phyloP scores from a whole-genome alignment of 2,888 invertebrate genomes.

The Ornithoptera alexandrae region DNA sequence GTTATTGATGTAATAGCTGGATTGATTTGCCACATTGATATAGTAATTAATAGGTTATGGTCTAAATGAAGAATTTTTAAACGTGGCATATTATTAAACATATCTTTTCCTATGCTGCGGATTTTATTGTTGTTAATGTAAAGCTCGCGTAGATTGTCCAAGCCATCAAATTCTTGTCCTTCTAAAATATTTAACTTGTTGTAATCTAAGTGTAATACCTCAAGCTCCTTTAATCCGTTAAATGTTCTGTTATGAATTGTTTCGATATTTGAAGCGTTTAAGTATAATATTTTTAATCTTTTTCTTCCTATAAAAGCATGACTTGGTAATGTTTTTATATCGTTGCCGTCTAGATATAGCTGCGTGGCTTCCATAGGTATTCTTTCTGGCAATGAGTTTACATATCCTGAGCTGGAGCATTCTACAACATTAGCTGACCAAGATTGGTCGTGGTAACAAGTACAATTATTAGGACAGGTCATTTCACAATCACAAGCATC shows the following conservation, averaged over 20 bases:
- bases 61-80: conserved; percentile 84
- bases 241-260: conserved; percentile 90
- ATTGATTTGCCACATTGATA: conserved; percentile 87
- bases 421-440: conserved; percentile 93
- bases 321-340: conserved; percentile 86
- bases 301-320: conserved; percentile 93
- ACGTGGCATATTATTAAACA: conserved; percentile 84
- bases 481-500: conserved; percentile 96
- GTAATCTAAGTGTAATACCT: conserved; percentile 86
- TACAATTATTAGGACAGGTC: conserved; percentile 92
- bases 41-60: conserved; percentile 84
- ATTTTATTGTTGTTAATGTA: conserved; percentile 88
- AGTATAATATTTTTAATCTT: conserved; percentile 85
- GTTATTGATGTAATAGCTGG: conserved; percentile 82
- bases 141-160: conserved; percentile 85
- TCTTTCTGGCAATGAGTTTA: conserved; percentile 85
- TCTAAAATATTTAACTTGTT: conserved; percentile 85
- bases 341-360: conserved; percentile 91
- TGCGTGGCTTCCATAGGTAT: conserved; percentile 96
- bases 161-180: conserved; percentile 90
- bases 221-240: conserved; percentile 88
- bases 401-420: conserved; percentile 86
- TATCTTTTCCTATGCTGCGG: conserved; percentile 83
- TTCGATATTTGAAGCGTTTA: conserved; percentile 89
- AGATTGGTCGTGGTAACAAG: conserved; percentile 92